These are phyloP conservation scores for Oceanites oceanicus DNA, from an alignment of 2,113 vertebrate species.

Conservation along the genomic window DNA sequence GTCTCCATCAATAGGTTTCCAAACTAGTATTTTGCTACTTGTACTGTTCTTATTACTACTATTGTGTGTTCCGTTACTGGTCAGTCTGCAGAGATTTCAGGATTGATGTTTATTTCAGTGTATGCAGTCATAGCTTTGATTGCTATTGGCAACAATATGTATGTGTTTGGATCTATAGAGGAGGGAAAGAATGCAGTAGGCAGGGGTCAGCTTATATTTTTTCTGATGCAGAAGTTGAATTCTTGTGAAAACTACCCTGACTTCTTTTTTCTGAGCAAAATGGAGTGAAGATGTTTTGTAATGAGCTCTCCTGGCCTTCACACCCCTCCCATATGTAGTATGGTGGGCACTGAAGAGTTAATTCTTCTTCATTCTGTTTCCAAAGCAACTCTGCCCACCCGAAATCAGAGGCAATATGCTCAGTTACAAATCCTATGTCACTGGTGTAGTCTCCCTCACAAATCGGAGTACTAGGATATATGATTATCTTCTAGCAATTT, in stretches of 20 bases:
- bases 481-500: slow-evolving; percentile 13
- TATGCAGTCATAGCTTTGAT: not conserved
- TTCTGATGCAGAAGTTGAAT: not conserved
- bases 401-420: slow-evolving; percentile 26
- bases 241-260: not conserved
- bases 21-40: not conserved
- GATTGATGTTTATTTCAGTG: not conserved
- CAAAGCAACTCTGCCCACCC: slow-evolving; percentile 52
- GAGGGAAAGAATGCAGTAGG: not conserved
- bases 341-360: not conserved
- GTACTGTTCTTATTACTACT: not conserved
- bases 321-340: rapidly evolving
- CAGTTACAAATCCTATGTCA: slow-evolving; percentile 32
- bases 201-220: not conserved
- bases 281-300: not conserved
- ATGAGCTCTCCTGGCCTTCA: not conserved
- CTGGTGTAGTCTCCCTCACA: not conserved
- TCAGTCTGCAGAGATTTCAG: not conserved
- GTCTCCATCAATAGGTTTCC: not conserved
- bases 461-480: not conserved
- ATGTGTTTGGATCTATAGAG: not conserved
- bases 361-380: slow-evolving; percentile 40
- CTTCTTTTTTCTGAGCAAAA: not conserved
- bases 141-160: not conserved
- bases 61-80: not conserved